A percentile compares a stretch with the other conserved stretches of the same genome.
Evolutionary conservation across 1,140 invertebrate genomes (phyloP).

Genomic region (Diorhabda carinulata): DNA sequence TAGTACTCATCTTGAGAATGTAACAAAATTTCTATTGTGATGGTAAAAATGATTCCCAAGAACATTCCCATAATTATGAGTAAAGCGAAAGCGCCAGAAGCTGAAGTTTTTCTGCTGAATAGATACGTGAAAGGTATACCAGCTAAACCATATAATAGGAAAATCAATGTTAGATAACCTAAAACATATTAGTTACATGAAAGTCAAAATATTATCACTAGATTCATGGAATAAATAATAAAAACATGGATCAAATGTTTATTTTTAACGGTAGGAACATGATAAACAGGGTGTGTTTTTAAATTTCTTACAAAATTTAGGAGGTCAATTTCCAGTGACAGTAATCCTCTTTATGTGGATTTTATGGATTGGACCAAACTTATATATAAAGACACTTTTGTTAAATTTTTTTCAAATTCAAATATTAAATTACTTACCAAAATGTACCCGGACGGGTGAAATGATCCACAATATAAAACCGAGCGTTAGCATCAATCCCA

Average conservation of each 20-base stretch:
- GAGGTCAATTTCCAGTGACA: no score
- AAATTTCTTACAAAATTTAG: no score
- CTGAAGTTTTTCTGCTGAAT: conserved; percentile 38
- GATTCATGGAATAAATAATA: no score
- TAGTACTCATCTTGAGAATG: conserved; percentile 28
- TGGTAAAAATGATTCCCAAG: conserved; percentile 32
- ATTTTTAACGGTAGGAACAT: no score
- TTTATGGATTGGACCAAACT: no score
- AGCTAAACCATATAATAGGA: conserved; percentile 31
- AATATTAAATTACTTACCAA: no score
- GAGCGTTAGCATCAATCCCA: conserved; percentile 18
- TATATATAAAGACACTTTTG: no score
- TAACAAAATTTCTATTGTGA: conserved; percentile 31
- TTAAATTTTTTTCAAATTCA: no score
- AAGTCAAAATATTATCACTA: no score
- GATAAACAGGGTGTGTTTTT: no score
- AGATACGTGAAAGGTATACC: conserved; percentile 40
- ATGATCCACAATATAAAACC: conserved; percentile 5
- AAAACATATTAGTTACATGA: conserved; percentile 1
- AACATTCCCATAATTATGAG: conserved; percentile 38
- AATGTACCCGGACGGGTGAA: neutral
- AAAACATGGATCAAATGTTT: no score
- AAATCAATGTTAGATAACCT: conserved; percentile 25
- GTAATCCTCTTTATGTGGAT: no score
- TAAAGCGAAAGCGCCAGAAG: conserved; percentile 31